Base-by-base conservation (phyloP, 2,797 vertebrate species). In the Crax fasciolata region DNA sequence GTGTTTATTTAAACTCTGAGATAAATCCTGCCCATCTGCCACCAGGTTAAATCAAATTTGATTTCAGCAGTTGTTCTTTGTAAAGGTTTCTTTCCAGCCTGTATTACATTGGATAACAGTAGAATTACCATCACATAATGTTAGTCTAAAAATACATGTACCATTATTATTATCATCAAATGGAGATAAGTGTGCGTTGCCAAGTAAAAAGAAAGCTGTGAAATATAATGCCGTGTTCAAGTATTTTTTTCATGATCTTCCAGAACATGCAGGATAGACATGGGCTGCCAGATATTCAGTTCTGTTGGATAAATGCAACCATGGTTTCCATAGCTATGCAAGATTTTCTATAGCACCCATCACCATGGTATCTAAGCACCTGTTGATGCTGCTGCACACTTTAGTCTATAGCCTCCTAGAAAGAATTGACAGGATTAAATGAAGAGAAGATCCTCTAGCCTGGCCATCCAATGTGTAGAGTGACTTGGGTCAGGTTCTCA, bases 111-210 rank as follows among this genome's bases (percentile, higher is more conserved):
- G 91, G 85, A 52, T 90, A 94, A 76, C 7, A 30, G 84, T 77
- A 86, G 93, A 93, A 95, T 91, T 94, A 72, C 89, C 73, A 88
- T 87, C 93, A 79, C 94, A 96, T 94, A 95, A 94, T 87, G 87
- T 94, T 95, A 87, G 85, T 95, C 95, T 97, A 96, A 97, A 96
- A 96, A 97, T 96, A 96, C 77, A 76, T 87, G 94, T 90, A 87
- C 95, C 87, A 57, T 94, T 95, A 95, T 94, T 96, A 94, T 96
- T 93, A 96, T 95, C 87, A 96, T 95, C 87, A 95, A 95, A 94
- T 91, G 90, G 87, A 88, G 63, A 86, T 91, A 93, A 95, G 71
- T 84, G 83, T 91, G 74, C 4, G 6, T 90, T 95, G 89, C 94
- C 96, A 94, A 96, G 95, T 89, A 76, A 74, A 91, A 93, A 94